Conservation (phyloP, 2,888 invertebrate genomes). For the Agrochola litura region DNA sequence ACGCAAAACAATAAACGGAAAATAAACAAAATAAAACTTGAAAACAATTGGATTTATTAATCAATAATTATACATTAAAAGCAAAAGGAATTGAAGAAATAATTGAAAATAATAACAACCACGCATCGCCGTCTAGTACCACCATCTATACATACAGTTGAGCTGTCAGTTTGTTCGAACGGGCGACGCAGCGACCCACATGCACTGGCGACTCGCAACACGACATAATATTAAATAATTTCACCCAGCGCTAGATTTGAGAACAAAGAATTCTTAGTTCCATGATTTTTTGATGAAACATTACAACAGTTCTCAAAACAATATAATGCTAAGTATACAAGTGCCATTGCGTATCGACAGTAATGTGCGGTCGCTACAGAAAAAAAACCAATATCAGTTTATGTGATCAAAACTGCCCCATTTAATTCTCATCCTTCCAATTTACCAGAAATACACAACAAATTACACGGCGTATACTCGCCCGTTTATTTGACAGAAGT, state of each 20-base stretch:
- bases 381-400: constrained; percentile 64
- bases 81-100: constrained; percentile 69
- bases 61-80: constrained; percentile 75
- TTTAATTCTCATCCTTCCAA: constrained; percentile 72
- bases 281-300: constrained; percentile 24
- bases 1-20: constrained; percentile 24
- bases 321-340: constrained; percentile 19
- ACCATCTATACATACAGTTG: constrained; percentile 57
- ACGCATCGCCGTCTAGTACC: constrained; percentile 51
- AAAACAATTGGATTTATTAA: constrained; percentile 84
- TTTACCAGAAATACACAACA: constrained; percentile 61
- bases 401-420: constrained; percentile 72
- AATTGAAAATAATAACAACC: constrained; percentile 70
- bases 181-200: constrained; percentile 32
- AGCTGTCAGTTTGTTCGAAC: constrained; percentile 62
- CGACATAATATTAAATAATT: constrained; percentile 16
- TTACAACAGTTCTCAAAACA: neutral
- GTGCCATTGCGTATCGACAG: constrained; percentile 22
- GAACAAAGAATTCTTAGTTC: neutral
- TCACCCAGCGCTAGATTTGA: neutral
- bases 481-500: constrained; percentile 48
- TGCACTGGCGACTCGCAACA: constrained; percentile 19
- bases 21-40: constrained; percentile 73
- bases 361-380: constrained; percentile 19
- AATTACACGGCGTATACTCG: constrained; percentile 51